Evolutionary conservation across 2,888 invertebrate genomes (phyloP), one percentile per base, ranked within the genome.

Genomic region (Rhamphomyia laevipes): DNA sequence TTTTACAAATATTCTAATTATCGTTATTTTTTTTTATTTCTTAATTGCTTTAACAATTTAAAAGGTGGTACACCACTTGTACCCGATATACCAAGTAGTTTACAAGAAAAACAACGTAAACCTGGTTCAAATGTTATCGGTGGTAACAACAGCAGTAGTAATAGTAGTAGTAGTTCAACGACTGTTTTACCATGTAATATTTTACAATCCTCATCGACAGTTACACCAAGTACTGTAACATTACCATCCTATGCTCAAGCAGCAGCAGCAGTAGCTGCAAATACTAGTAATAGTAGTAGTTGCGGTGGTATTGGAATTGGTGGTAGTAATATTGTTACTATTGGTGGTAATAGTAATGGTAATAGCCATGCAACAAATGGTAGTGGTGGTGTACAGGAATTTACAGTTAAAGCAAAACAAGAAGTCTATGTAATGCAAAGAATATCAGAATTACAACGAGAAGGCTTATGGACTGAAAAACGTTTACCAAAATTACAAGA

Each of bases 401-500:
- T 88, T 61, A 86, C 86, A 18, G 86, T 88, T 63, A 82, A 86
- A 65, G 88, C 87, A 13, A 88, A 87, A 69, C 88, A 88, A 74
- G 82, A 97, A 75, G 96, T 95, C 31, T 85, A 87, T 70, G 93
- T 96, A 54, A 85, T 96, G 77, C 86, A 89, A 63, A 79, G 94
- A 67, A 87, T 96, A 64, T 79, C 84, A 23, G 94, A 94, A 72
- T 74, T 97, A 60, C 86, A 95, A 65, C 85, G 90, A 63, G 89
- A 93, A 65, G 97, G 96, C 33, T 75, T 96, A 63, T 97, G 96
- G 97, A 83, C 93, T 47, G 89, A 91, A 68, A 82, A 85, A 60
- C 78, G 94, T 50, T 75, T 95, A 66, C 94, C 94, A 47, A 93
- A 93, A 73, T 82, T 92, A 55, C 84, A 89, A 65, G 93, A 93